Base-by-base conservation (phyloP, 92 coral and sea anemone genomes). In the Parazoanthus darwini region DNA sequence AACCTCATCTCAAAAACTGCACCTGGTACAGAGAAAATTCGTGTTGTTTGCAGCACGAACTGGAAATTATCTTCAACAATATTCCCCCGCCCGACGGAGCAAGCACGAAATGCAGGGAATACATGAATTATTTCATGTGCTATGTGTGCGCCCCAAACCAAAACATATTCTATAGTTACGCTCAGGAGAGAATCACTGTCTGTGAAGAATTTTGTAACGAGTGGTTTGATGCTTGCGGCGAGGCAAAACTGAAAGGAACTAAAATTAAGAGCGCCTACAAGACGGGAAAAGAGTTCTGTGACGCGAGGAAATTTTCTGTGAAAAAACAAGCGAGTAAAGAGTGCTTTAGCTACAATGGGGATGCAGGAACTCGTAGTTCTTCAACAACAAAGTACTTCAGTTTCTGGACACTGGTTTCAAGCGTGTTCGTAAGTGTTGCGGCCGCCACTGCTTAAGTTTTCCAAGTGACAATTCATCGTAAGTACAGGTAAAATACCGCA, bases 81-180 rank as follows among this genome's bases (percentile, higher is more conserved):
- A 94, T 94, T 25, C 92, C 91, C 26, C 99, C 99, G 3, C 95
- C 93, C 76, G 92, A 89, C 1, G 99, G 99, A 33, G 99, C 99
- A 8, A 86, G 86, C 81, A 77, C 82, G 42, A 82, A 91, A 29
- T 97, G 99, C 84, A 89, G 92, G 16, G 85, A 83, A 13, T 86
- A 92, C 77, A 87, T 93, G 50, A 97, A 95, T 54, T 92, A 89
- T 80, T 80, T 95, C 26, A 95, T 95, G 96, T 97, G 99, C 79
- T 97, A 92, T 46, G 95, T 97, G 2, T 97, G 99, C 74, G 94
- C 98, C 1, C 97, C 99, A 29, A 89, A 95, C 46, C 99, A 97
- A 85, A 97, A 94, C 48, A 58, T 66, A 23, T 97, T 95, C 89
- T 95, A 95, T 94, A 82, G 77, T 20, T 71, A 42, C 67, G 75